Evolutionary conservation across 2,888 invertebrate species (phyloP), one percentile per base, ranked within the genome.

Genomic region (Drosophila atripex): DNA sequence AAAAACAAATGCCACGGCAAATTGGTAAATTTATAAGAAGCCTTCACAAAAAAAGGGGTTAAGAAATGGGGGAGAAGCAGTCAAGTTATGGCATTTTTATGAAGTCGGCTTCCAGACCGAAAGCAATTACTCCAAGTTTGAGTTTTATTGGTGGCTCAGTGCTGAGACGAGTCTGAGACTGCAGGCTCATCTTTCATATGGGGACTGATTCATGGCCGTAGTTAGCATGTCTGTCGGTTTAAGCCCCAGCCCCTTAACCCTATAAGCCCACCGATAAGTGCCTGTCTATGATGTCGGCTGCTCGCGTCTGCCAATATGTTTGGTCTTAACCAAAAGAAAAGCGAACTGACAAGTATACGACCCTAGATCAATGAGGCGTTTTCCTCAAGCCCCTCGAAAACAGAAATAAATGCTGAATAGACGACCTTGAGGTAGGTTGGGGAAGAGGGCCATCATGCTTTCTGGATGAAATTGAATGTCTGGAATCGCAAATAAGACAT

Each of bases 21-120:
- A 82, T 83, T 86, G 76, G 52, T 68, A 54, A 78, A 83, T 76
- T 80, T 80, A 80, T 84, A 54, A 56, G 60, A 41, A 43, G 35
- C 39, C 41, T 14, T 51, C 30, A 46, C 28, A 30, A 53, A 25
- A 21, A 21, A 45, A 47, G 30, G 39, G 58, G 52, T 39, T 46
- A 57, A 51, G 39, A 21, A 35, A 35, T n/a, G 35, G 35, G 35
- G 35, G 35, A n/a, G 7, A 35, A 53, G 16, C 43, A 39, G 43
- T 30, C 60, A 53, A 72, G 74, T 68, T 82, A 84, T 80, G 70
- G 61, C 61, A 54, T 66, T 77, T 76, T 76, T 63, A 74, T 74
- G 74, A 84, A 84, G 55, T 73, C 65, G 41, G 54, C 54, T 46
- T 14, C 28, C 73, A 53, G 64, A 38, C 71, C 46, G 46, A 16